phyloP scores from a whole-genome alignment of 2,113 vertebrate species.

The Rhinopomastus cyanomelas region DNA sequence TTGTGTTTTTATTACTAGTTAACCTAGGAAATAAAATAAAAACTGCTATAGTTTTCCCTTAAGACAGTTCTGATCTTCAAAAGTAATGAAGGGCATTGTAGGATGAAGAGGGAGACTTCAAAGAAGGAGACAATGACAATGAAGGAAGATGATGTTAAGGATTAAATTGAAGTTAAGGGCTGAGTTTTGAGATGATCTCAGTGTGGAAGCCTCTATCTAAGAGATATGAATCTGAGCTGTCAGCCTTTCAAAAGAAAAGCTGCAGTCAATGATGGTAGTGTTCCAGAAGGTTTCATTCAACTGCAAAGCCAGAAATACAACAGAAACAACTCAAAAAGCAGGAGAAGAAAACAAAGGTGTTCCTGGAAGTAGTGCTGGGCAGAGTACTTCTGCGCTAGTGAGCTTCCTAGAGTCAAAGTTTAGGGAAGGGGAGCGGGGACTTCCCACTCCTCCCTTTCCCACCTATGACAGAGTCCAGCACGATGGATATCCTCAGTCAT shows the following conservation, averaged over 20 bases:
- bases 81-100: not conserved
- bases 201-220: not conserved
- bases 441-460: not conserved
- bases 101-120: not conserved
- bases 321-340: not conserved
- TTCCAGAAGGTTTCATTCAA: not conserved
- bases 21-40: conserved; percentile 14
- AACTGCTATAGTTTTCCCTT: not conserved
- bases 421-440: not conserved
- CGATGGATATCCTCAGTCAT: not conserved
- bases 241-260: not conserved
- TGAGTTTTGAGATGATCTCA: not conserved
- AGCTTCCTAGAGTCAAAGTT: not conserved
- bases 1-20: conserved; percentile 16
- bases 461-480: not conserved
- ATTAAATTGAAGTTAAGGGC: not conserved
- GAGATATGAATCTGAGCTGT: not conserved
- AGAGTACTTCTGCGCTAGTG: not conserved
- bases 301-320: not conserved
- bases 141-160: not conserved
- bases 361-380: not conserved
- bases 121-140: not conserved
- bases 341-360: accelerated
- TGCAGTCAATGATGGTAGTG: accelerated
- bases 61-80: not conserved